Evolutionary conservation across 1,140 invertebrate genomes (phyloP).

Genomic region (Nixonia krombeini): DNA sequence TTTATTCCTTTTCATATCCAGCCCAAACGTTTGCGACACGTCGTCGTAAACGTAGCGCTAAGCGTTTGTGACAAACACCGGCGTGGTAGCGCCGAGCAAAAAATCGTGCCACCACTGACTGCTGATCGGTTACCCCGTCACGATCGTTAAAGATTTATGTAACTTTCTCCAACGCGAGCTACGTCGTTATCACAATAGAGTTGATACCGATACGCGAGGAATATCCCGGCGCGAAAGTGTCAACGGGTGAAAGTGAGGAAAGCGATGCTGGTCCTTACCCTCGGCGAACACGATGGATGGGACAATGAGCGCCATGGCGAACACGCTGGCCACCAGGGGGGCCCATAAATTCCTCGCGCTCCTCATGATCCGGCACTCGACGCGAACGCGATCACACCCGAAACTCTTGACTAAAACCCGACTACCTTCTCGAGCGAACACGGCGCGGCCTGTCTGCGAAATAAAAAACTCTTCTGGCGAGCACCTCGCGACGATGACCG

Average conservation of each 20-base stretch:
- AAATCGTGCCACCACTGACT: no score
- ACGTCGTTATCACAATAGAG: constrained; percentile 2
- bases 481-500: constrained; percentile 48
- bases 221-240: constrained; percentile 3
- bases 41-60: no score
- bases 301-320: constrained; percentile 55
- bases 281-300: constrained; percentile 56
- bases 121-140: constrained; percentile 17
- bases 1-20: no score
- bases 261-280: constrained; percentile 54
- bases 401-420: constrained; percentile 1
- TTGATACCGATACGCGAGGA: background rate
- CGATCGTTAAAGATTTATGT: constrained; percentile 30
- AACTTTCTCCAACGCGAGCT: constrained; percentile 38
- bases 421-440: no score
- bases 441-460: background rate
- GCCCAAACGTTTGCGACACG: no score
- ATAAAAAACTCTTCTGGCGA: constrained; percentile 5
- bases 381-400: constrained; percentile 4
- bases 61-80: no score
- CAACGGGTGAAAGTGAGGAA: constrained; percentile 19
- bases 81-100: no score
- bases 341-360: constrained; percentile 56
- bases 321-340: constrained; percentile 50
- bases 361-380: constrained; percentile 43